These are phyloP conservation scores for Crossaster papposus DNA, from an alignment of 53 echinoderm and acorn worm species.

Conservation along the genomic window DNA sequence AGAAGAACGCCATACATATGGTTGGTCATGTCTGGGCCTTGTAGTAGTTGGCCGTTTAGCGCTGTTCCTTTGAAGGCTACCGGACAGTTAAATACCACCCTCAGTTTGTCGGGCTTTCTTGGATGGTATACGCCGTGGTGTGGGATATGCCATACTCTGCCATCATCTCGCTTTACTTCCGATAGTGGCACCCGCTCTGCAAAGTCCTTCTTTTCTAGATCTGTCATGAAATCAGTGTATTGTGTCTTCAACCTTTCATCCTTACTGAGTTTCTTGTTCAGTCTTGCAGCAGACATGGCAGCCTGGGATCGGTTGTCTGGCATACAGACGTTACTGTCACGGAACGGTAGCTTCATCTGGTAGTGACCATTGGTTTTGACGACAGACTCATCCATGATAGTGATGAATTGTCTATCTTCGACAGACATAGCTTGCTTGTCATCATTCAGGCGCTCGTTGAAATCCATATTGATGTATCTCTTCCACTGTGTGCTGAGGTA, in stretches of 20 bases:
- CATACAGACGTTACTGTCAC: conserved; percentile 36
- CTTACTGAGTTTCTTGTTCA: conserved; percentile 57
- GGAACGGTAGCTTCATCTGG: conserved; percentile 60
- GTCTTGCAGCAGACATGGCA: conserved; percentile 6
- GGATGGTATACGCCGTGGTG: conserved; percentile 69
- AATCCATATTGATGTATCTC: conserved; percentile 63
- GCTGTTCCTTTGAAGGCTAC: conserved; percentile 56
- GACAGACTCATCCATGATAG: conserved; percentile 67
- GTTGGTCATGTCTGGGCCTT: conserved; percentile 77
- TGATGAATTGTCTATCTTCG: conserved; percentile 72
- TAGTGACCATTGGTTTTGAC: conserved; percentile 56
- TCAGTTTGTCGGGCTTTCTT: conserved; percentile 61
- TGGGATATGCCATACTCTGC: conserved; percentile 86
- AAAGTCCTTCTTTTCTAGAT: conserved; percentile 63
- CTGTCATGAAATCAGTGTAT: conserved; percentile 68
- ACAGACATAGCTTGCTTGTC: conserved; percentile 43
- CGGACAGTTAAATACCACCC: conserved; percentile 76
- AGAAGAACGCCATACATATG: conserved; percentile 56
- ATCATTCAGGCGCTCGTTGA: conserved; percentile 57
- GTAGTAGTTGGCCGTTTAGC: conserved; percentile 64
- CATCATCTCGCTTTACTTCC: conserved; percentile 30
- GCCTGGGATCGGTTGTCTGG: conserved; percentile 73
- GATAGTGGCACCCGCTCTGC: conserved; percentile 39
- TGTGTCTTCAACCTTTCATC: conserved; percentile 50
- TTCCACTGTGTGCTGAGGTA: conserved; percentile 60